Base-by-base conservation (phyloP, 2,113 vertebrate species). In the Calidris pygmaea region DNA sequence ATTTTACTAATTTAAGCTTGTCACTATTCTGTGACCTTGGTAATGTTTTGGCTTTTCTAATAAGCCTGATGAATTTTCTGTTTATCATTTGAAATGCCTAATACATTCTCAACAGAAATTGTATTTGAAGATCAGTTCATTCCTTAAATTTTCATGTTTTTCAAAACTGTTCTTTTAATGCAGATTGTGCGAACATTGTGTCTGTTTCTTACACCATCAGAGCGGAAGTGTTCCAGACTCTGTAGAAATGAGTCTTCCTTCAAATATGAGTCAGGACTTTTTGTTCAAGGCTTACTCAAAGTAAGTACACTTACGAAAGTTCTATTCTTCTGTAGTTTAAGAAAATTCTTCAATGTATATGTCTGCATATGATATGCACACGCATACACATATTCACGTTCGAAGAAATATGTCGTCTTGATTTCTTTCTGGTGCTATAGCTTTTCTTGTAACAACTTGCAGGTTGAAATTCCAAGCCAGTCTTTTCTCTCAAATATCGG, bases 231-330 rank as follows among this genome's bases (percentile, higher is more conserved):
- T 94, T 99, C 99, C 80, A 98, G 99, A 53, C 98, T 99, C 41
- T 99, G 99, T 97, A 98, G 98, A 93, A 97, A 97, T 34, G 98
- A 99, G 81, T 98, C 98, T 32, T 99, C 98, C 50, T 99, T 99
- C 97, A 99, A 98, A 92, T 99, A 99, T 1, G 99, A 99, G 93
- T 99, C 99, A 2, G 99, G 99, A 41, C 98, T 99, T 58, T 99
- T 99, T 96, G 99, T 99, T 65, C 99, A 99, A 98, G 99, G 99
- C 41, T 98, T 99, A 76, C 98, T 99, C 35, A 99, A 99, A 98
- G 99, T 99, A 98, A 95, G 95, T 96, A 52, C 6, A 2, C 43
- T 75, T 37, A 72, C 30, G 39, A 50, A 48, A 90, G 55, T 87
- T 73, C 17, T 90, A 0, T 59, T 72, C n/a, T 59, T 59, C 43